A percentile compares a stretch with the other conserved stretches of the same genome.
These are phyloP conservation scores for Euura lappo DNA, from an alignment of 1,140 invertebrate genomes.

Conservation along the genomic window DNA sequence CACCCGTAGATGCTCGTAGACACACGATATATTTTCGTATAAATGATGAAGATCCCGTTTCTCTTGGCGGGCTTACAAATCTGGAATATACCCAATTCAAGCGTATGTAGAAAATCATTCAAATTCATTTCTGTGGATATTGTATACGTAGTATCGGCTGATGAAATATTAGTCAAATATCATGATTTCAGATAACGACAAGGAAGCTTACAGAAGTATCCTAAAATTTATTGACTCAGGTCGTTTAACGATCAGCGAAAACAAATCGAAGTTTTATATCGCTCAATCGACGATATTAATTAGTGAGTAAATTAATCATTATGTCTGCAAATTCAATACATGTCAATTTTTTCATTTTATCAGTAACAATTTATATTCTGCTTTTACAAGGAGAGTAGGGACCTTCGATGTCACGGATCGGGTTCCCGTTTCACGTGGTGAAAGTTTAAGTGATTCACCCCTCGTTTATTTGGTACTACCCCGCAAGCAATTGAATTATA, in stretches of 20 bases:
- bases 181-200: not conserved
- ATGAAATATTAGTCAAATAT: not conserved
- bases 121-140: not conserved
- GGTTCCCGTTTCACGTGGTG: no score
- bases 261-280: not conserved
- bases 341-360: not conserved
- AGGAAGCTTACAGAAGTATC: not conserved
- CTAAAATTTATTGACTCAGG: not conserved
- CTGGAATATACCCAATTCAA: no score
- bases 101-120: not conserved
- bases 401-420: no score
- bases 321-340: not conserved
- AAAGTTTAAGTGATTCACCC: no score
- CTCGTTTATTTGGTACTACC: no score
- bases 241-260: not conserved
- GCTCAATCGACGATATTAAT: slow-evolving; percentile 11
- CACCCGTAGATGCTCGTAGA: no score
- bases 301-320: slow-evolving; percentile 8
- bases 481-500: no score
- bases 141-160: not conserved
- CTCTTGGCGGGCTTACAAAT: no score
- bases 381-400: no score
- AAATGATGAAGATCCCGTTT: no score
- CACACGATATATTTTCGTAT: no score
- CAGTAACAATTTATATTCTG: not conserved